A percentile compares a stretch with the other conserved stretches of the same genome.
These are phyloP conservation scores for Hystrix brachyura DNA, from an alignment of 2,113 vertebrate species.

Conservation along the genomic window DNA sequence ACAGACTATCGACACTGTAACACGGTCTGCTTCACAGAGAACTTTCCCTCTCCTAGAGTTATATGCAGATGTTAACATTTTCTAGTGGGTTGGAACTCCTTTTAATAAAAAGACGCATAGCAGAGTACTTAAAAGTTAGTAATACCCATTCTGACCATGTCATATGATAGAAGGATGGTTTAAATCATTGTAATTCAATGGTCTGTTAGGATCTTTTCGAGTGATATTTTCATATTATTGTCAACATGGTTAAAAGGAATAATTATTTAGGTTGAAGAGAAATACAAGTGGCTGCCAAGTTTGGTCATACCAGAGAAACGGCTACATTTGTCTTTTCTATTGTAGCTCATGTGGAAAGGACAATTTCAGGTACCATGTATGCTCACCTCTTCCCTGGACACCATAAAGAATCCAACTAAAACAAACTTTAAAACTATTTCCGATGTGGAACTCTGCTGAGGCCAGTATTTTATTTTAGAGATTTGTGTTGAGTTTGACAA, in stretches of 20 bases:
- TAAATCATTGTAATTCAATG: conserved; percentile 58
- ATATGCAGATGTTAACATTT: conserved; percentile 65
- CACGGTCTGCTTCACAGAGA: conserved; percentile 18
- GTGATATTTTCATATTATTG: conserved; percentile 66
- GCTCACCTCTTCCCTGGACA: conserved; percentile 67
- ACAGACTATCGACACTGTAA: background rate
- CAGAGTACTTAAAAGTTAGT: conserved; percentile 36
- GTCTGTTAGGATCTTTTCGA: conserved; percentile 64
- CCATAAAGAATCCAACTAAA: conserved; percentile 78
- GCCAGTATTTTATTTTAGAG: conserved; percentile 77
- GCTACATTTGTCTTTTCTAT: conserved; percentile 74
- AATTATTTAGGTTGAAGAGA: conserved; percentile 67
- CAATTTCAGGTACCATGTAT: conserved; percentile 75
- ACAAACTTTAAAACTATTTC: conserved; percentile 80
- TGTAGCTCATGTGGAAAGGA: conserved; percentile 73
- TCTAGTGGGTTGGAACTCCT: conserved; percentile 58
- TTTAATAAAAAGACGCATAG: conserved; percentile 35
- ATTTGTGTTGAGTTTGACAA: conserved; percentile 76
- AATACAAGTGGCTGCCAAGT: conserved; percentile 57
- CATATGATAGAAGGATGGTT: conserved; percentile 64
- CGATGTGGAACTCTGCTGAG: conserved; percentile 71
- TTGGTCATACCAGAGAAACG: conserved; percentile 63
- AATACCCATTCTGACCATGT: background rate
- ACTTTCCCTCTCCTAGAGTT: conserved; percentile 46
- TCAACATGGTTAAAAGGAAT: conserved; percentile 59